Conservation (phyloP, 1,140 invertebrate genomes). For the Drosophila varians region DNA sequence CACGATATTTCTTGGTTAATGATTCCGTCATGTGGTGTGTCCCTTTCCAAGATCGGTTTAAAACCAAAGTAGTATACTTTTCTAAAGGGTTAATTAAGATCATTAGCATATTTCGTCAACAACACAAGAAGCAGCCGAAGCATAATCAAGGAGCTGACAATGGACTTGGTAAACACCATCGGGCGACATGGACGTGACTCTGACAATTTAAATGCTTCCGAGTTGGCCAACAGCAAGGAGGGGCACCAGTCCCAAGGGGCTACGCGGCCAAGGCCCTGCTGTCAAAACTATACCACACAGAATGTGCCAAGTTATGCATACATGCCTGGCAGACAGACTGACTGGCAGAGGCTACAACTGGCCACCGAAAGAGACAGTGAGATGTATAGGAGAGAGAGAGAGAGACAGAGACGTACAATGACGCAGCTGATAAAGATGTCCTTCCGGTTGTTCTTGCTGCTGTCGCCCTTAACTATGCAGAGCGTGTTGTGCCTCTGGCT, state of each 20-base stretch:
- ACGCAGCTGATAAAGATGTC: slow-evolving; percentile 75
- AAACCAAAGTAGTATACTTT: neutral
- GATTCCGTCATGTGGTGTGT: too few species aligned
- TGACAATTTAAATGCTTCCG: slow-evolving; percentile 61
- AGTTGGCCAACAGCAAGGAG: slow-evolving; percentile 10
- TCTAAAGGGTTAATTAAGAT: slow-evolving; percentile 29
- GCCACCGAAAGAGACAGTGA: neutral
- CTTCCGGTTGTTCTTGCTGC: slow-evolving; percentile 44
- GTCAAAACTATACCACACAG: slow-evolving; percentile 73
- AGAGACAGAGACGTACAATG: slow-evolving; percentile 16
- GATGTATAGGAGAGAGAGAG: slow-evolving; percentile 47
- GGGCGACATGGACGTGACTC: slow-evolving; percentile 59
- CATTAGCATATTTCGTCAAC: slow-evolving; percentile 28
- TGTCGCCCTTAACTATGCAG: slow-evolving; percentile 63
- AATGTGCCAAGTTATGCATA: slow-evolving; percentile 72
- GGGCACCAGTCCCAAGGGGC: neutral
- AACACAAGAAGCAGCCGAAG: slow-evolving; percentile 1
- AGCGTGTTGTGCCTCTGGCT: slow-evolving; percentile 54
- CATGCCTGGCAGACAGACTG: slow-evolving; percentile 16
- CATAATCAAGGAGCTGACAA: slow-evolving; percentile 63
- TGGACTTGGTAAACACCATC: slow-evolving; percentile 67
- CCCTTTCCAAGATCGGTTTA: too few species aligned
- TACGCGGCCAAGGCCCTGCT: slow-evolving; percentile 48
- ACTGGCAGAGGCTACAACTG: neutral
- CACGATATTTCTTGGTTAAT: too few species aligned